Percentiles rank a stretch among this genome's conserved stretches.
phyloP scores from a whole-genome alignment of 2,113 vertebrate genomes.

The Artemisiospiza belli region DNA sequence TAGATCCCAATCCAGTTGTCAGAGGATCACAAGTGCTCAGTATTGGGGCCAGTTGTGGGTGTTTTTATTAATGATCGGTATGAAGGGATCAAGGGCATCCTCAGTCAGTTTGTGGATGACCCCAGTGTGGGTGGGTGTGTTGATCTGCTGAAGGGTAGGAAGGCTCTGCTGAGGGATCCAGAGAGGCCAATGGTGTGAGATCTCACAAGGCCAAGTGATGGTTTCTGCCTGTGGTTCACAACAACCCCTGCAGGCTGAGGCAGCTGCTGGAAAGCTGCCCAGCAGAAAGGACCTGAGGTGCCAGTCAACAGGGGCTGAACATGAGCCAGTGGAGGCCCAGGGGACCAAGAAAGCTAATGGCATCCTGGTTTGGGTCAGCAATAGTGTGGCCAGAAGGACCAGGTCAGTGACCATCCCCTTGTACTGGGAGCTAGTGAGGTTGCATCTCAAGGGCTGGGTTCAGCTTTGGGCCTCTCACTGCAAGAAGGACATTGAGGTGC shows the following conservation, averaged over 20 bases:
- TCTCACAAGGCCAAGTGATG: neutral
- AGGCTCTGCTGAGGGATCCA: neutral
- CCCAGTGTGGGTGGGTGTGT: rapidly evolving
- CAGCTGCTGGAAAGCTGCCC: neutral
- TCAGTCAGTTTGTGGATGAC: neutral
- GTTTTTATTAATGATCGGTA: rapidly evolving
- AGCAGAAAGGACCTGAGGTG: neutral
- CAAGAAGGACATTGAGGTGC: neutral
- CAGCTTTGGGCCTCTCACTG: neutral
- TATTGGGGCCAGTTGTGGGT: rapidly evolving
- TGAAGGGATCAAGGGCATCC: neutral
- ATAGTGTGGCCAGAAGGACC: neutral
- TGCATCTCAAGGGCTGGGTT: rapidly evolving
- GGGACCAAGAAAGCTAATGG: neutral
- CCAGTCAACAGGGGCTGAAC: neutral
- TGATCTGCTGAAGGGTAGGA: neutral
- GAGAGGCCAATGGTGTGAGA: neutral
- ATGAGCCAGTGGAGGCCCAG: too few relatives aligned
- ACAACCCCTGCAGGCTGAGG: neutral
- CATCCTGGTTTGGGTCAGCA: neutral
- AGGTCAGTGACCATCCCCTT: rapidly evolving
- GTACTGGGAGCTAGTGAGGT: rapidly evolving
- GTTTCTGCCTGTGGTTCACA: neutral
- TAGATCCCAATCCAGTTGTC: too few relatives aligned
- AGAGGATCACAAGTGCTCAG: neutral